Base-by-base conservation (phyloP, 2,797 vertebrate species). In the Eleutherodactylus coqui region DNA sequence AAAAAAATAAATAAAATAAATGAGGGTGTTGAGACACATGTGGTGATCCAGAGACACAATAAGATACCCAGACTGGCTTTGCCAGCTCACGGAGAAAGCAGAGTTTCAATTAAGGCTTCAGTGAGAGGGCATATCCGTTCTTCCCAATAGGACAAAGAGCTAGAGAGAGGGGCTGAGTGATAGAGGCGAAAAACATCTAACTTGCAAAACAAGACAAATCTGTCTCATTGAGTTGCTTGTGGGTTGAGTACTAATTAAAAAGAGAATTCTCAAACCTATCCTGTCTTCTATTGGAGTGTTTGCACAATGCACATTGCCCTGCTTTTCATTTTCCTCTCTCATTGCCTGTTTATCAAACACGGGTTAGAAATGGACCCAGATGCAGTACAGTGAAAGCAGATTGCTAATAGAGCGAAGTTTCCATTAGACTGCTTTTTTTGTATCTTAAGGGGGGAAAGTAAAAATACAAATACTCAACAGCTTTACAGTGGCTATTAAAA, bases 101-200 rank as follows among this genome's bases (percentile, higher is more conserved):
- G 93, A 94, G 92, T 95, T 96, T 96, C 95, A 96, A 96, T 96
- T 96, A 96, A 95, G 95, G 95, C 94, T 95, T 96, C 96, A 96
- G 96, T 96, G 95, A 96, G 95, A 96, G 95, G 96, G 94, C 95
- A 96, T 96, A 96, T 96, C 96, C 95, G 93, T 95, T 94, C 95
- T 95, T 95, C 95, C 94, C 94, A 94, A 95, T 94, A 94, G 95
- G 95, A 97, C 96, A 96, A 96, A 96, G 95, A 94, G 92, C 93
- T 95, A 89, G 95, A 95, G 94, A 95, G 94, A 96, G 89, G 76
- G 87, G 78, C 82, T 75, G 82, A 84, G 86, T 84, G 86, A 84
- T 84, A 80, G 77, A 88, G 87, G 80, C 82, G 93, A 95, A 96
- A 96, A 96, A 96, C 95, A 96, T 96, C 95, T 96, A 94, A 94